Evolutionary conservation across 1,140 invertebrate genomes (phyloP), one percentile per base, ranked within the genome.

Genomic region (Stegodyphus mimosarum): DNA sequence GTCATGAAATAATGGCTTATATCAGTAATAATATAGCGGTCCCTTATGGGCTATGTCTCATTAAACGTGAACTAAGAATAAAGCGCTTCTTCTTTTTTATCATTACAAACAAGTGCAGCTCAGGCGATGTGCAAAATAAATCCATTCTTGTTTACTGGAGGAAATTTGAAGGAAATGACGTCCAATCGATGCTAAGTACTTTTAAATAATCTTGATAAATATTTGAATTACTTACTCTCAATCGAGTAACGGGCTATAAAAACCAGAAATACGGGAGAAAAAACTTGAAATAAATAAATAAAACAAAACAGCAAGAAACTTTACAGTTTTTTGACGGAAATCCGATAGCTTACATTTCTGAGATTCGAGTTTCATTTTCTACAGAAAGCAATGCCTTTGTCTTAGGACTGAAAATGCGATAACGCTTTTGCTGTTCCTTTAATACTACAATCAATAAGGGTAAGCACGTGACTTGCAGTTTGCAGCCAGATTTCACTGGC

Each of bases 171-270:
- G 5, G 33, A 70, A 18, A 70, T 11, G 11, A n/a, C 75, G 48
- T 49, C 50, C n/a, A 67, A 77, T 77, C 75, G 63, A 77, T 77
- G 63, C 75, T 77, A 77, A 77, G 75, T 63, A 49, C 60, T 77
- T 77, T 77, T 77, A 66, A 77, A 77, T 77, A 77, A 67, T 77
- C 64, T 33, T 77, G 75, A 77, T 77, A 77, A 70, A 77, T 77
- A 77, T 77, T 77, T 77, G 60, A 77, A 48, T 77, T 77, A 77
- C 52, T 77, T 77, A 77, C 63, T 66, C 17, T 7, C 33, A 64
- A 64, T 52, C 33, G 33, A 33, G 33, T 33, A 33, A 33, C 1
- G 33, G 33, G 33, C 67, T 11, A 18, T 17, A 17, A 13, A 15
- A 33, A 64, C 7, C 60, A 4, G 63, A 70, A 18, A 17, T 11